Evolutionary conservation across 2,888 invertebrate genomes (phyloP), one percentile per base, ranked within the genome.

Genomic region (Bembecia ichneumoniformis): DNA sequence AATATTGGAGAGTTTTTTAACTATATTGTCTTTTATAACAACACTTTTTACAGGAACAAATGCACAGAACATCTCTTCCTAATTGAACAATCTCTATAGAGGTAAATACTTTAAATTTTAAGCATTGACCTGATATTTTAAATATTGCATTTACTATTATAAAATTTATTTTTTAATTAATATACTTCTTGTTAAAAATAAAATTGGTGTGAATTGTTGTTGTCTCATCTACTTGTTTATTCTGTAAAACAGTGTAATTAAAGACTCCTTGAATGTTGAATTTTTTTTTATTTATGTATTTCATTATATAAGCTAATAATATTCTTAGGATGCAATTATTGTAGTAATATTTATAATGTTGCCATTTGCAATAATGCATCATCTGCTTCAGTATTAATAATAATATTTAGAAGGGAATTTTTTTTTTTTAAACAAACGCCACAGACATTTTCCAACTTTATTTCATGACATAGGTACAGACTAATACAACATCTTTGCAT

Each of bases 11-110:
- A 80, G 34, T 84, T 84, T 58, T 86, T 76, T 58, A 73, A 71
- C 52, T 75, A 69, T 60, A 70, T 86, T 61, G 76, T 86, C 3
- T 73, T 78, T 54, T 84, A 82, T 52, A 87, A 87, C 55, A 87
- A 86, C 52, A 83, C 83, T 47, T 77, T 82, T 58, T 87, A 80
- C 57, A 77, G 81, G 64, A 80, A 84, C 62, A 77, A 87, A 79
- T 75, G 89, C 87, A 56, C 91, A 90, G 77, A 94, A 91, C 86
- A 91, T 91, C 60, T 84, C 48, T 59, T 64, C 36, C 71, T 66
- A 48, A 79, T 84, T 56, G 75, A 79, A 56, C 74, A 74, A 58
- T 44, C 44, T 44, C 44, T 44, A 7, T 44, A 17, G 14, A 44
- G 14, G 17, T 44, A 43, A 14, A 15, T 15, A 14, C 3, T 44